Base-by-base conservation (phyloP, 2,113 vertebrate genomes). In the Hydrochoerus hydrochaeris region DNA sequence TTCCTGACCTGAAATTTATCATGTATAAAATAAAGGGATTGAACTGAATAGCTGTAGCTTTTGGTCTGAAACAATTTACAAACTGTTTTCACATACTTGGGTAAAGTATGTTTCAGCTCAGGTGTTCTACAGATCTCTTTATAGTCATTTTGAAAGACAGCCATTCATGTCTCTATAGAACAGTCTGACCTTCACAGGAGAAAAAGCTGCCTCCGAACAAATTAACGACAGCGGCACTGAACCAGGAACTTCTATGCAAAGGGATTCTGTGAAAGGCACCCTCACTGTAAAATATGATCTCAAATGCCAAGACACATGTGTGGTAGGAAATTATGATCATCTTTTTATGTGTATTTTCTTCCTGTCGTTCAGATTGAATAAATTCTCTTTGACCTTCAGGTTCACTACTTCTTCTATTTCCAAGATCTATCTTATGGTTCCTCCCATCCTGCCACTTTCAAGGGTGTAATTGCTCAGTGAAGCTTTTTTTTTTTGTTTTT, bases 61-160 rank as follows among this genome's bases (percentile, higher is more conserved):
- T 7, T 35, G 41, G 60, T 30, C 54, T 16, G 10, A 85, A 73
- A 38, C 20, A 63, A 49, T 38, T 88, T 88, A 82, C 32, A 63
- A 91, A 58, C 11, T 57, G 8, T 3, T 75, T 93, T 88, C 89
- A 54, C 0, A 58, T 49, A 49, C 13, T 32, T 85, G 20, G 85
- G 28, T 49, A 85, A 91, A 82, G 65, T 38, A 49, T 65, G 90
- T 93, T 86, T 41, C 13, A 89, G 28, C 5, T 78, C 69, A 93
- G 91, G 85, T 35, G 85, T 54, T 94, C 32, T 85, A 3, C 22
- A 17, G 85, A 63, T 54, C 22, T 90, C 30, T 86, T 58, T 35
- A 30, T 57, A 78, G 85, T 89, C 19, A 46, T 83, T 93, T 90
- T 69, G 62, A 69, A 87, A 71, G 67, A 89, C 62, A 84, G 41